Evolutionary conservation across 2,888 invertebrate species (phyloP), one percentile per base, ranked within the genome.

Genomic region (Andrena bicolor): DNA sequence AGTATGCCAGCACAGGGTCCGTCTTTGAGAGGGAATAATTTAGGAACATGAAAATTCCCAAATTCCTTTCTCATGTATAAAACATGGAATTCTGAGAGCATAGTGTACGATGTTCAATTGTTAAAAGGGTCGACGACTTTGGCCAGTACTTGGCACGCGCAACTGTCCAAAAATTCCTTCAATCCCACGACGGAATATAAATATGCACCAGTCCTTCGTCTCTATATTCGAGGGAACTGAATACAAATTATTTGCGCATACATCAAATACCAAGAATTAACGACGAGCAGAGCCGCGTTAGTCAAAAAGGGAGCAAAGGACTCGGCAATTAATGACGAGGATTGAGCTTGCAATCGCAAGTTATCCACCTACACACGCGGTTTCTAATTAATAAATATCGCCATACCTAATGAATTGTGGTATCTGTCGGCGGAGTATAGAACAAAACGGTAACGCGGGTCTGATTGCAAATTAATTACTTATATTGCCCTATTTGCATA

Each of bases 391-490:
- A 92, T 92, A 92, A 92, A 89, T 91, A 93, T 91, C 87, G 76
- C 78, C 76, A 51, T 68, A 73, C 82, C 90, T 93, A 93, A 93
- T 93, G 92, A 93, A 93, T 93, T 90, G 92, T 68, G 63, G 76
- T 91, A 91, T 89, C 91, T 90, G 90, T 90, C 90, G 87, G 32
- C n/a, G 80, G 85, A 83, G 8, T 53, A 76, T 83, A 88, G 88
- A 89, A 89, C 88, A 85, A 88, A 84, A 88, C 85, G 88, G 89
- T 91, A 91, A 90, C 90, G 86, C 86, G 83, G 82, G 76, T 87
- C 90, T 92, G 92, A 93, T 93, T 92, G 91, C 91, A 89, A 93
- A 93, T 93, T 93, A 93, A 93, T 93, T 93, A 93, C 92, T 93
- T 93, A 90, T 93, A 93, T 93, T 92, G 87, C 35, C 32, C 76